A percentile compares a stretch with the other conserved stretches of the same genome.
These are phyloP conservation scores for Morus bassanus DNA, from an alignment of 2,797 vertebrate genomes.

Conservation along the genomic window DNA sequence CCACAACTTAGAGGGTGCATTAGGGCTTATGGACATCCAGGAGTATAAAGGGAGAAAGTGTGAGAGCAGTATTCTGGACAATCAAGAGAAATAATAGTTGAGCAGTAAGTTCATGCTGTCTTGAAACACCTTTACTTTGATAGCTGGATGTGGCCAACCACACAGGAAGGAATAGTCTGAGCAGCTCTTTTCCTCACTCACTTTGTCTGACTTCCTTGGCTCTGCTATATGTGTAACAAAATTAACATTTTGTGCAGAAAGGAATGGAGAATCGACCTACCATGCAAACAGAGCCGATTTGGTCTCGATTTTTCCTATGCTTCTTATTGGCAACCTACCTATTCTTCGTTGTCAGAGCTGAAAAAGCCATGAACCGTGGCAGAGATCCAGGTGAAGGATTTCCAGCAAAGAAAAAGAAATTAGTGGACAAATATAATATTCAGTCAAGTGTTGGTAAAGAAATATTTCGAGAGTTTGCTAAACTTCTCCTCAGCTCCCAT, in stretches of 20 bases:
- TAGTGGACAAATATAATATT: background rate
- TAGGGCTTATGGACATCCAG: rapidly evolving
- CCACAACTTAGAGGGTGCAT: rapidly evolving
- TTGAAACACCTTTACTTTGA: background rate
- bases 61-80: background rate
- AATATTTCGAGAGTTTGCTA: constrained; percentile 13
- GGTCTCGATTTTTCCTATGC: background rate
- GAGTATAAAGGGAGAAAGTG: background rate
- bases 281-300: rapidly evolving
- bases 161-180: background rate
- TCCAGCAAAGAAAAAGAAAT: background rate
- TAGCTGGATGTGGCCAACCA: background rate
- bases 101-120: background rate
- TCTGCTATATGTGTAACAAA: background rate
- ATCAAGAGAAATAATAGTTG: background rate
- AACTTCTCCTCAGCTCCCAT: constrained; percentile 21
- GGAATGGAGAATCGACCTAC: background rate
- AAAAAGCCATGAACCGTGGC: background rate
- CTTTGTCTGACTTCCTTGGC: background rate
- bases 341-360: background rate
- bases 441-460: background rate
- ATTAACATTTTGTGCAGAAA: background rate
- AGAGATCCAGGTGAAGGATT: background rate
- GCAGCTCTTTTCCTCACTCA: background rate
- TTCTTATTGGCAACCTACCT: background rate